Evolutionary conservation across 2,797 vertebrate genomes (phyloP).

Genomic region (Chrysocyon brachyurus): DNA sequence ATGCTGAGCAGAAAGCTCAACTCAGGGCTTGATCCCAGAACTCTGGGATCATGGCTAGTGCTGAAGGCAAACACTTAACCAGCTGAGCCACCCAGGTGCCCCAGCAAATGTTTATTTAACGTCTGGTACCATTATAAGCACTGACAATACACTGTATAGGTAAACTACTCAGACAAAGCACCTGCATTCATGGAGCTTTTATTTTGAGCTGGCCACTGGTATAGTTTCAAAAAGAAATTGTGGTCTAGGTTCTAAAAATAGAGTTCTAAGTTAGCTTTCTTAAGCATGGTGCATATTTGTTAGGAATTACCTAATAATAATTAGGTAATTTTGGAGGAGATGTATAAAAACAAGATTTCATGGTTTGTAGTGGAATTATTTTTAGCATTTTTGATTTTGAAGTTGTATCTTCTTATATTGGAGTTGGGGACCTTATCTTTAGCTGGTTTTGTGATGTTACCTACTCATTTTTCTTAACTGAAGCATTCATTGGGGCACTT

Average conservation of each 20-base stretch:
- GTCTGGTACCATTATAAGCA: neutral
- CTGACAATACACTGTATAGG: neutral
- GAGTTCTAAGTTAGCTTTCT: neutral
- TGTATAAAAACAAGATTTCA: neutral
- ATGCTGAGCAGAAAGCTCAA: no score
- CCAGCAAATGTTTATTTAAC: neutral
- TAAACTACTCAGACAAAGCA: neutral
- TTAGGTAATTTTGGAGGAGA: neutral
- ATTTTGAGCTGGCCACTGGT: neutral
- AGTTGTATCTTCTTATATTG: neutral
- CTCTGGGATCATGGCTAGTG: no score
- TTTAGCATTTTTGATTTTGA: neutral
- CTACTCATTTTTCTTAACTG: neutral
- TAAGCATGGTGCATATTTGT: neutral
- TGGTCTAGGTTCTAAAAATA: neutral
- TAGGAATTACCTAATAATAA: neutral
- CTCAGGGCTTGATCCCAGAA: no score
- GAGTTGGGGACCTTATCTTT: neutral
- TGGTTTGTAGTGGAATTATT: neutral
- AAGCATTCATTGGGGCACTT: neutral
- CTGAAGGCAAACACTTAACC: no score
- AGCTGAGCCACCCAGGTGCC: no score
- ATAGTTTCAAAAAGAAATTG: neutral
- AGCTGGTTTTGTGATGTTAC: neutral
- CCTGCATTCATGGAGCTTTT: neutral